Evolutionary conservation across 2,797 vertebrate genomes (phyloP).

Genomic region (Uromys caudimaculatus): DNA sequence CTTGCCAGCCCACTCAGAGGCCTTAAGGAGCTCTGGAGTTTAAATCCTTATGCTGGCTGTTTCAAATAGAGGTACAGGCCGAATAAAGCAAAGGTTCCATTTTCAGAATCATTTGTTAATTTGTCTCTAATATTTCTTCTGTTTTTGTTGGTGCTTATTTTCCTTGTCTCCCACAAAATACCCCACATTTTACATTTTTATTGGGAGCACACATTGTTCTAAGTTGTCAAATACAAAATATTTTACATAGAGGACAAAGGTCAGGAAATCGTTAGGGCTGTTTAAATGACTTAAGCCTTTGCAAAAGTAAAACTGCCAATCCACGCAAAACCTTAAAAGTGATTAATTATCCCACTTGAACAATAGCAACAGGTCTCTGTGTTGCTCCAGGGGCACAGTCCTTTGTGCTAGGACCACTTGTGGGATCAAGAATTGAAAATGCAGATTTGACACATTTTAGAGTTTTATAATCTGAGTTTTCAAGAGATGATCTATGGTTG

Average conservation of each 20-base stretch:
- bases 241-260: neutral
- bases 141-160: slow-evolving; percentile 3
- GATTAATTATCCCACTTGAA: neutral
- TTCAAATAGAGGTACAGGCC: neutral
- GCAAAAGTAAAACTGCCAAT: slow-evolving; percentile 25
- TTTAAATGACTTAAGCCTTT: slow-evolving; percentile 1
- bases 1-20: neutral
- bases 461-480: neutral
- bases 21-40: neutral
- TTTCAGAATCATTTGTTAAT: slow-evolving; percentile 13
- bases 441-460: neutral
- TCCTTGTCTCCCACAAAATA: neutral
- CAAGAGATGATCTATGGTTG: neutral
- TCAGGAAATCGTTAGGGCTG: neutral
- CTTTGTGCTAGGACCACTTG: neutral
- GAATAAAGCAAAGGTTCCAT: neutral
- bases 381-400: neutral
- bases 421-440: neutral
- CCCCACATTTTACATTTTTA: slow-evolving; percentile 2
- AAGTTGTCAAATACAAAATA: neutral
- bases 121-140: neutral
- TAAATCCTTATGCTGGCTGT: neutral
- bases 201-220: neutral
- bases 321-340: neutral
- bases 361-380: neutral